Base-by-base conservation (phyloP, 2,797 vertebrate genomes). In the Lagorchestes hirsutus region DNA sequence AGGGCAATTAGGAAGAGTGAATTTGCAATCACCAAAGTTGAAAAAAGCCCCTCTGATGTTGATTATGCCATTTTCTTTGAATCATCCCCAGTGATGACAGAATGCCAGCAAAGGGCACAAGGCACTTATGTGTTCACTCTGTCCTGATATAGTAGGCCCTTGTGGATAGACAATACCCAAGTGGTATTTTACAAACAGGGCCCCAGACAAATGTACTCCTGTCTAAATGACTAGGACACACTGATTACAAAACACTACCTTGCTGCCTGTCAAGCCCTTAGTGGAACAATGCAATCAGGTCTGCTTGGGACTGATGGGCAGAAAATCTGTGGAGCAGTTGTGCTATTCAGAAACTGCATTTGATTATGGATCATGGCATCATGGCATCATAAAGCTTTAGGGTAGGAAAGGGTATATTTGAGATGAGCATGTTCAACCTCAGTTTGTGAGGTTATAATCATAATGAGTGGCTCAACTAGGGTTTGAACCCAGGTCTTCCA, bases 41-140 rank as follows among this genome's bases (percentile, higher is more conserved):
- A 92, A 95, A 57, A 29, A 54, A 90, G 13, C 11, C 11, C 4
- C 29, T 54, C 54, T 4, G 52, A 50, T 9, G 82, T 90, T 87
- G 87, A 94, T 94, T 91, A 62, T 57, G 93, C 12, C 5, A 94
- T 93, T 96, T 94, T 24, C 24, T 91, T n/a, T 95, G 28, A 93
- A 67, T 95, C 13, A 92, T 93, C 54, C 14, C 90, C 34, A 59
- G 22, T 10, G 34, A 92, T 93, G 91, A 59, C 31, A 87, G 58
- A 91, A 0, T 82, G 96, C 59, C 82, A 12, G 8, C 90, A 93
- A 87, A 95, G 8, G 34, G 55, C 6, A 93, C 24, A 94, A 67
- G 50, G 4, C 52, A 87, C 40, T 87, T 24, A 87, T 46, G 16
- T 22, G 52, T 93, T 91, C 27, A 59, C 3, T 93, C 95, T 91